Evolutionary conservation across 2,113 vertebrate genomes (phyloP).

Genomic region (Felis catus): F.catus_Fca126_mat1.0 CM031412.1:160129001-160129500

Average conservation of each 20-base stretch:
- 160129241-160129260: neutral
- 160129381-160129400: neutral
- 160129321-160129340: neutral
- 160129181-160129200: neutral
- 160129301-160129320: neutral
- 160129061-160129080: neutral
- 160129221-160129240: neutral
- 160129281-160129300: neutral
- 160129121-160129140: neutral
- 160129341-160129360: slow-evolving; percentile 1
- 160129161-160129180: neutral
- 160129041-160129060: neutral
- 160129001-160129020: neutral
- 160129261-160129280: neutral
- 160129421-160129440: neutral
- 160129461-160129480: neutral
- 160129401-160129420: neutral
- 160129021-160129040: neutral
- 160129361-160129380: neutral
- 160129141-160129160: neutral
- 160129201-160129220: neutral
- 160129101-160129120: neutral
- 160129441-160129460: neutral
- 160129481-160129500: neutral
- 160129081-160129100: neutral